Percentiles rank a stretch among this genome's conserved stretches.
Evolutionary conservation across 37 sponge, comb jelly and placozoan species (phyloP).

Genomic region (Petrosia ficiformis): DNA sequence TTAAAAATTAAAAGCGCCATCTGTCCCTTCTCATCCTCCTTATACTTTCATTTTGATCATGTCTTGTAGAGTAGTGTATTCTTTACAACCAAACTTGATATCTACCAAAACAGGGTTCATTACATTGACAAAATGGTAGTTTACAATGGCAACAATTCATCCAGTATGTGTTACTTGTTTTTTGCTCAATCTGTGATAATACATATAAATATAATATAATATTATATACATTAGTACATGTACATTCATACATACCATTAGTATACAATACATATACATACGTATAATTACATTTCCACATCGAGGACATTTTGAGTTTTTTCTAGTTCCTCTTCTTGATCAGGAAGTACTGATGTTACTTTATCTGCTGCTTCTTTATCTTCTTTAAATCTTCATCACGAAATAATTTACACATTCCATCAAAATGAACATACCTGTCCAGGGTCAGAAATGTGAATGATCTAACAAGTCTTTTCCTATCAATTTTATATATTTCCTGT

Average conservation of each 20-base stretch:
- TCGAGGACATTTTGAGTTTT: conserved; percentile 47
- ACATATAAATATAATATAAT: no score
- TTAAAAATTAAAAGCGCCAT: not conserved
- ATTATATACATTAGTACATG: no score
- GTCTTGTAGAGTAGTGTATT: conserved; percentile 24
- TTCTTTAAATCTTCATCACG: conserved; percentile 45
- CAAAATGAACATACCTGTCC: conserved; percentile 59
- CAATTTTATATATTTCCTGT: not conserved
- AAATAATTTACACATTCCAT: conserved; percentile 41
- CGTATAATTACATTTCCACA: conserved; percentile 66
- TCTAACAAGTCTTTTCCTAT: no score
- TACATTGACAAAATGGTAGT: conserved; percentile 60
- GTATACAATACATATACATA: no score
- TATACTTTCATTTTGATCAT: not conserved
- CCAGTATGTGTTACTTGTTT: conserved; percentile 38
- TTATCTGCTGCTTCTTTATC: conserved; percentile 5
- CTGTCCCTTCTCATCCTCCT: not conserved
- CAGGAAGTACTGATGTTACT: not conserved
- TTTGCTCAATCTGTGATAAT: conserved; percentile 28
- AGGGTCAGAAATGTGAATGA: no score
- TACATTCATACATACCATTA: not conserved
- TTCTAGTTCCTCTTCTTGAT: conserved; percentile 6
- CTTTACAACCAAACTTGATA: conserved; percentile 74
- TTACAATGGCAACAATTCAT: conserved; percentile 48
- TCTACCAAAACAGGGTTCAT: conserved; percentile 63